phyloP scores from a whole-genome alignment of 2,888 invertebrate species.

The Atethmia centrago region DNA sequence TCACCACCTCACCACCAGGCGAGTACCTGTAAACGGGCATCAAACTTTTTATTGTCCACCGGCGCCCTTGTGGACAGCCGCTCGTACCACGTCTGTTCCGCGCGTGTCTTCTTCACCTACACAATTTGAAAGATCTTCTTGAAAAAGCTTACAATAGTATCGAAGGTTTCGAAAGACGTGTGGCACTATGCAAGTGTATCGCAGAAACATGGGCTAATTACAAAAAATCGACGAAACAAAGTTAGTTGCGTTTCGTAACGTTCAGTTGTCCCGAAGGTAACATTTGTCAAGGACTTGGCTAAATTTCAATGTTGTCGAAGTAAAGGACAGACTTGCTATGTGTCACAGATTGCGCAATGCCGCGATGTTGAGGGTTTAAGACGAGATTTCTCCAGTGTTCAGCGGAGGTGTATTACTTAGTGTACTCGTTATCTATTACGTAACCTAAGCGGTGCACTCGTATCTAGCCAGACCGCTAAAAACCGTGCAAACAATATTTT shows the following conservation, averaged over 20 bases:
- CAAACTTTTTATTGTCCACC: constrained; percentile 77
- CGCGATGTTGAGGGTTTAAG: not conserved
- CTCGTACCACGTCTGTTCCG: constrained; percentile 86
- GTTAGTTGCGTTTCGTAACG: not conserved
- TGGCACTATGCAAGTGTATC: not conserved
- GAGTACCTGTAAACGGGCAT: constrained; percentile 81
- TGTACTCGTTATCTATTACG: constrained; percentile 6
- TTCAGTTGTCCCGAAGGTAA: not conserved
- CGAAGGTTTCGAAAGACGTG: not conserved
- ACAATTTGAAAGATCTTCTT: constrained; percentile 36
- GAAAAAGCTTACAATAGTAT: constrained; percentile 7
- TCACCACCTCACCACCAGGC: constrained; percentile 31
- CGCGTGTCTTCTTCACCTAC: constrained; percentile 81
- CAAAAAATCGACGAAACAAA: not conserved
- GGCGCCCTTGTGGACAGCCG: constrained; percentile 81
- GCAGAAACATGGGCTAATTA: not conserved
- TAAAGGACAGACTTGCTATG: not conserved
- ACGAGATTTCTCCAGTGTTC: not conserved
- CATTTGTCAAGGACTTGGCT: constrained; percentile 1
- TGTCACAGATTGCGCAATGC: not conserved
- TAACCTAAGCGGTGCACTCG: constrained; percentile 2
- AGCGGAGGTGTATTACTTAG: not conserved
- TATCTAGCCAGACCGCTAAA: constrained; percentile 18
- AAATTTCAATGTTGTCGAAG: not conserved
- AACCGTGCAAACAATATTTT: constrained; percentile 30